phyloP scores from a whole-genome alignment of 2,888 invertebrate species.

The Cantharis rufa region DNA sequence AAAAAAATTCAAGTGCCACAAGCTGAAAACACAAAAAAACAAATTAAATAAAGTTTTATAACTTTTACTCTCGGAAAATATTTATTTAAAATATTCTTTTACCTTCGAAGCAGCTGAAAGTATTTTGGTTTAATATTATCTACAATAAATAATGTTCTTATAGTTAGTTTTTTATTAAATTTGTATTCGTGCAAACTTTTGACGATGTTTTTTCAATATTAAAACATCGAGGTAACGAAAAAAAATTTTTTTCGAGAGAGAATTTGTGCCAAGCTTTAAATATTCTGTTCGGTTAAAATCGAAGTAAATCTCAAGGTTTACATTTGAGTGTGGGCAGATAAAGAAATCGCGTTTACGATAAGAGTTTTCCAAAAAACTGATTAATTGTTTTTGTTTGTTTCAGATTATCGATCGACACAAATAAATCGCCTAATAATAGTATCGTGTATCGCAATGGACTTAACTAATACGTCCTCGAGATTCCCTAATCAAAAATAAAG shows the following conservation, averaged over 20 bases:
- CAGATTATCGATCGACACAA: neutral
- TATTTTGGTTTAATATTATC: neutral
- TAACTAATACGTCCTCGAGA: slow-evolving; percentile 8
- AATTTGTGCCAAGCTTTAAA: neutral
- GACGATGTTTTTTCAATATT: neutral
- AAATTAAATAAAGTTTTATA: neutral
- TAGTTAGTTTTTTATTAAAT: neutral
- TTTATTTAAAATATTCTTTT: neutral
- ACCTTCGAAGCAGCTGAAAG: neutral
- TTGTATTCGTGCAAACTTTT: neutral
- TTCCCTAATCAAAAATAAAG: slow-evolving; percentile 35
- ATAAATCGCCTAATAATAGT: neutral
- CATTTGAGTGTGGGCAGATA: neutral
- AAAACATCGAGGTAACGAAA: neutral
- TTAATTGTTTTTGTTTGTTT: neutral
- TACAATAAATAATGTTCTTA: neutral
- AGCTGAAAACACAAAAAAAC: neutral
- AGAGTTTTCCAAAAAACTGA: neutral
- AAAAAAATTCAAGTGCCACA: neutral
- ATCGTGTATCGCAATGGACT: slow-evolving; percentile 4
- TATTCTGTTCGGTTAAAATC: neutral
- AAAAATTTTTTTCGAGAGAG: neutral
- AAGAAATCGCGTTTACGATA: neutral
- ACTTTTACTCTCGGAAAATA: neutral
- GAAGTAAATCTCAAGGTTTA: neutral